Evolutionary conservation across 2,888 invertebrate species (phyloP).

Genomic region (Timema podura): DNA sequence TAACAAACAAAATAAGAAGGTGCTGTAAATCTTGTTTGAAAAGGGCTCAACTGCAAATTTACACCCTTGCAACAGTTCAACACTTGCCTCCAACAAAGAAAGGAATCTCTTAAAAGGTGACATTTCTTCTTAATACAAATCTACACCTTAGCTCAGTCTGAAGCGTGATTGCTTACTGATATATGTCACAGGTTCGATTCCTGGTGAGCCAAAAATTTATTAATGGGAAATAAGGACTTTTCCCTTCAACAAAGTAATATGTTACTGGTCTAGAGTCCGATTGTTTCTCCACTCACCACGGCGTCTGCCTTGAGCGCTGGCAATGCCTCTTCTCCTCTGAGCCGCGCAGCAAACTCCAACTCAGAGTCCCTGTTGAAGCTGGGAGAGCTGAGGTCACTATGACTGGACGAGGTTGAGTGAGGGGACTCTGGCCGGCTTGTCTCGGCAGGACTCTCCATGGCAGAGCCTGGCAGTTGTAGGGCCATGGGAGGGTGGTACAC

Average conservation of each 20-base stretch:
- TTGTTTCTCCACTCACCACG: constrained; percentile 29
- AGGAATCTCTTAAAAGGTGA: no score
- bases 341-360: constrained; percentile 54
- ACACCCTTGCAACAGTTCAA: no score
- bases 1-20: no score
- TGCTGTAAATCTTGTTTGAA: no score
- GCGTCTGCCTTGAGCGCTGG: constrained; percentile 31
- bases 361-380: constrained; percentile 67
- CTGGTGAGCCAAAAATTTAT: no score
- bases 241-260: background rate
- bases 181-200: no score
- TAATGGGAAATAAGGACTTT: background rate
- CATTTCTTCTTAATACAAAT: no score
- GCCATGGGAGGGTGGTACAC: constrained; percentile 91
- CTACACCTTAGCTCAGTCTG: no score
- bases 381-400: constrained; percentile 65
- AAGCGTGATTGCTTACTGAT: no score
- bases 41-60: no score
- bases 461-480: constrained; percentile 73
- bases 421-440: constrained; percentile 60
- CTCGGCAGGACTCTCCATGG: constrained; percentile 43
- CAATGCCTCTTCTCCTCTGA: constrained; percentile 18
- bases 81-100: no score
- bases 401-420: constrained; percentile 68
- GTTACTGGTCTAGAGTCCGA: background rate